Base-by-base conservation (phyloP, 2,113 vertebrate species). In the Gallinago jamesoni region DNA sequence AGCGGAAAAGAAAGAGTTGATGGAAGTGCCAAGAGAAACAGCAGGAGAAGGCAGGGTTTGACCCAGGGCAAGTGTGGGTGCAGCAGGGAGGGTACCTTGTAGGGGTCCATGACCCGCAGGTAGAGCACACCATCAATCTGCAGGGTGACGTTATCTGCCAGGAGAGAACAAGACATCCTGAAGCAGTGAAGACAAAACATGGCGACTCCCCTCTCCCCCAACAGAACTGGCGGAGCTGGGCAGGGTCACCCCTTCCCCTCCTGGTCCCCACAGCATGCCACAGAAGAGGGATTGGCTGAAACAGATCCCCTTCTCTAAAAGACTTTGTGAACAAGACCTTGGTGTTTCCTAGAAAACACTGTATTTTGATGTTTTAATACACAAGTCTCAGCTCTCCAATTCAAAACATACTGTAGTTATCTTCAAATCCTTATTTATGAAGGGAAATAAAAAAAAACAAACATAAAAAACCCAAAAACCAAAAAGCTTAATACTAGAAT, bases 121-220 rank as follows among this genome's bases (percentile, higher is more conserved):
- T 99, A 99, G 66, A 99, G 98, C n/a, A 99, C 99, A 12, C 99
- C 99, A 64, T 99, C 99, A 1, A 99, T 99, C 97, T 99, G 99
- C 79, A 99, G 97, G 5, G 99, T 99, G 79, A 99, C 99, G 1
- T 99, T 99, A 97, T 99, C 99, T 99, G 96, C 39, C 88, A 9
- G 63, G 43, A 83, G 9, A 84, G 41, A 95, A 70, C 4, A 95
- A 64, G 6, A 66, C 0, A 7, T 9, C 21, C 39, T 15, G 39
- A 25, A 33, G 33, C 31, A 80, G 48, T 9, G 28, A 57, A 66
- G 41, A 18, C 7, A n/a, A 72, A 21, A n/a, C 1, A 57, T 0
- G 0, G 59, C 72, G 77, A 84, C 2, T 1, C 5, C 10, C 30
- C 39, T 39, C 35, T 35, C 8, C 60, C 28, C 12, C 0, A 0